Conservation (phyloP, 2,113 vertebrate genomes). For the Cyanocitta stelleri region DNA sequence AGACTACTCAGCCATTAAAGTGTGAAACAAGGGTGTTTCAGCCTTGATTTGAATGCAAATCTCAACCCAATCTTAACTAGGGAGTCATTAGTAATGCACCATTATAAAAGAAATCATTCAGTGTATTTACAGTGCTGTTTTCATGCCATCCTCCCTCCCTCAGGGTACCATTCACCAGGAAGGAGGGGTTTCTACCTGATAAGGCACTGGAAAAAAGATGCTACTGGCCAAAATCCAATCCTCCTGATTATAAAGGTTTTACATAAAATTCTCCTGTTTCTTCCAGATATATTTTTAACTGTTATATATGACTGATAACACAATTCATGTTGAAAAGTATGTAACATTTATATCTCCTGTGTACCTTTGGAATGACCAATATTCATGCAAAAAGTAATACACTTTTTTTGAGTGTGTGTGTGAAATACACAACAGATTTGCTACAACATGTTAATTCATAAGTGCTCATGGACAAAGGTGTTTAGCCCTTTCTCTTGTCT, state of each 20-base stretch:
- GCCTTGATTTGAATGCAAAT: conserved; percentile 40
- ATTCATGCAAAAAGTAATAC: neutral
- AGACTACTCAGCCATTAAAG: neutral
- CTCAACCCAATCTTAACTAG: neutral
- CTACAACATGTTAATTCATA: neutral
- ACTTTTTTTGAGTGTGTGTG: neutral
- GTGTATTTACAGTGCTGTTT: neutral
- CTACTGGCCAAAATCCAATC: neutral
- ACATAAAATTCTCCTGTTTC: neutral
- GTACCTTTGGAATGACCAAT: neutral
- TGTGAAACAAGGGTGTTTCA: conserved; percentile 32
- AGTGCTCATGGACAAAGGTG: neutral
- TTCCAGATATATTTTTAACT: neutral
- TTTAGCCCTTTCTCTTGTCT: neutral
- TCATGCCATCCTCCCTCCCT: neutral
- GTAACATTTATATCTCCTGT: neutral
- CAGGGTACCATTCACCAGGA: neutral
- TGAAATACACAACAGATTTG: neutral
- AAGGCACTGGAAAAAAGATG: neutral
- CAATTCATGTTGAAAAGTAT: neutral
- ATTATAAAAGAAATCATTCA: neutral
- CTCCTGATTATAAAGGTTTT: neutral
- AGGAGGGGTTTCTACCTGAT: neutral
- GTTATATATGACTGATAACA: neutral
- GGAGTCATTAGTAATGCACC: neutral